Evolutionary conservation across 2,797 vertebrate species (phyloP), one percentile per base, ranked within the genome.

Genomic region (Merluccius polli): DNA sequence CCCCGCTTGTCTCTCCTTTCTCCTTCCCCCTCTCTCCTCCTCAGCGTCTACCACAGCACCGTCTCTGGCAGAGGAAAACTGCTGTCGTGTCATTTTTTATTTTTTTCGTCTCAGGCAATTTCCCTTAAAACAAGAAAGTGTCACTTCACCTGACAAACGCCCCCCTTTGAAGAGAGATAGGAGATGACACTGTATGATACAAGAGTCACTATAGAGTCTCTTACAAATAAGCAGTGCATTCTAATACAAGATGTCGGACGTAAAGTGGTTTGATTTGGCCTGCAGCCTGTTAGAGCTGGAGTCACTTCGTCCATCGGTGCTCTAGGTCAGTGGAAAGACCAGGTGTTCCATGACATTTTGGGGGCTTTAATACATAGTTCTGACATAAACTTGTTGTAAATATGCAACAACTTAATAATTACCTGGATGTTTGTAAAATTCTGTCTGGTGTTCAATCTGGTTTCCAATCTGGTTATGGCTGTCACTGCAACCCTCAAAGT

Each of bases 41-140:
- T n/a, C 30, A 11, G 18, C 36, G 5, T 67, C 30, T 75, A 5
- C 30, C 10, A 29, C 13, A 30, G 38, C 72, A 44, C 12, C 30
- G 24, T 44, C 24, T 3, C 12, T 4, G 32, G 6, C 7, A 35
- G 32, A 21, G 70, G 70, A 11, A 24, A 33, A 33, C 32, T 65
- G n/a, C 59, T 29, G 27, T 24, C 9, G n/a, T 48, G 5, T 36
- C 13, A 18, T 29, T 69, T 15, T 10, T 31, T 31, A 33, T 67
- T 52, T 78, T 72, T 69, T 16, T 32, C 29, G 70, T 79, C 73
- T 48, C 41, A 76, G 72, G 78, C 67, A 74, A 76, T 79, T 73
- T 74, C 38, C 67, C 29, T 70, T 21, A 16, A 74, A 79, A 73
- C 75, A 72, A 32, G 44, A 67, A 68, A 63, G 71, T 76, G 71